Evolutionary conservation across 2,113 vertebrate genomes (phyloP).

Genomic region (Antechinus flavipes): DNA sequence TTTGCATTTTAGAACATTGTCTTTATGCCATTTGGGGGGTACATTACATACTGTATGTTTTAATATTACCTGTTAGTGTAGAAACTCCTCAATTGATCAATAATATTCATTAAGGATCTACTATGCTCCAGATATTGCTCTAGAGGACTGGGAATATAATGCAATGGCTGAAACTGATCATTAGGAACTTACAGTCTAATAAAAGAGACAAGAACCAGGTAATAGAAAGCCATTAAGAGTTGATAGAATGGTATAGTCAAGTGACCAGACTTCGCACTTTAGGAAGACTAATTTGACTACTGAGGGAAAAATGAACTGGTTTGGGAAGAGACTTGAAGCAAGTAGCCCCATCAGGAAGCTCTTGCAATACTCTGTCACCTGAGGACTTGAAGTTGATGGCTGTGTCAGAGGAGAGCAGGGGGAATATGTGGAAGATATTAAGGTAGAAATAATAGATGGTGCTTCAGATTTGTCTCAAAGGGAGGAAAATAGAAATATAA

Average conservation of each 20-base stretch:
- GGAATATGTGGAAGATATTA: neutral
- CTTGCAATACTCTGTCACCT: neutral
- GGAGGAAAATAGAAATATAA: neutral
- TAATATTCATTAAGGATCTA: neutral
- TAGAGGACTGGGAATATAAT: neutral
- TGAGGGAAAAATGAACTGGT: neutral
- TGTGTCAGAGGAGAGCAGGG: neutral
- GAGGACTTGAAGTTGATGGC: neutral
- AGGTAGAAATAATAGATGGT: neutral
- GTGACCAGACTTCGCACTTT: neutral
- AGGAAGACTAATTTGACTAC: neutral
- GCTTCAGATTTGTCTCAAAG: neutral
- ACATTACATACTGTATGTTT: neutral
- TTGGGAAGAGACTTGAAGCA: neutral
- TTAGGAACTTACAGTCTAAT: neutral
- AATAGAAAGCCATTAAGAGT: neutral
- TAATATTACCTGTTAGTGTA: neutral
- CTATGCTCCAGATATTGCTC: neutral
- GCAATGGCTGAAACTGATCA: neutral
- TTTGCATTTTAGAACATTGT: no score
- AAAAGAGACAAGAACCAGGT: neutral
- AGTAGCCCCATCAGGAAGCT: neutral
- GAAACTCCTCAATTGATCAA: neutral
- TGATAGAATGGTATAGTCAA: neutral
- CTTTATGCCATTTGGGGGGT: neutral